phyloP scores from a whole-genome alignment of 2,888 invertebrate genomes.

The Axea sp. region DNA sequence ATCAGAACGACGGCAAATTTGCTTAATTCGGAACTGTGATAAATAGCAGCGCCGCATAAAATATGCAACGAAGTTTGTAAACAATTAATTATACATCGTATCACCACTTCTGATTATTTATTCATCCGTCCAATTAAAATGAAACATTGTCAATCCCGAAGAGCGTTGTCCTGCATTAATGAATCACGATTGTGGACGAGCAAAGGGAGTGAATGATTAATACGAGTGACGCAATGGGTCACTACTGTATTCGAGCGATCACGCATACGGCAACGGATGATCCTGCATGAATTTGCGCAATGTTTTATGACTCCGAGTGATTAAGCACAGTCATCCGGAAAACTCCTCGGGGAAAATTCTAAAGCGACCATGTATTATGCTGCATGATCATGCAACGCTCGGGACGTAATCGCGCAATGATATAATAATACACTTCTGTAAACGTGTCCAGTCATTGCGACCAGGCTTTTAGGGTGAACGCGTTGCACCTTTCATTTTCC shows the following conservation, averaged over 20 bases:
- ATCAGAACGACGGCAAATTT: too few relatives aligned
- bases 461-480: slow-evolving; percentile 31
- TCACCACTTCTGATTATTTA: too few relatives aligned
- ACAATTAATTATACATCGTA: too few relatives aligned
- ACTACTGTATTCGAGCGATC: slow-evolving; percentile 21
- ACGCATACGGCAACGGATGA: slow-evolving; percentile 32
- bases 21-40: too few relatives aligned
- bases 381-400: slow-evolving; percentile 37
- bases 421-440: slow-evolving; percentile 36
- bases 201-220: slow-evolving; percentile 30
- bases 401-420: slow-evolving; percentile 23
- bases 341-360: slow-evolving; percentile 30
- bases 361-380: slow-evolving; percentile 37
- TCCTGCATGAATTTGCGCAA: slow-evolving; percentile 48
- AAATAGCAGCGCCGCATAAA: too few relatives aligned
- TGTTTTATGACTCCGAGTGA: slow-evolving; percentile 12
- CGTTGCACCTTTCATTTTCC: slow-evolving; percentile 10
- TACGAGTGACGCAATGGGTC: slow-evolving; percentile 31
- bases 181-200: slow-evolving; percentile 4
- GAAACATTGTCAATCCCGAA: not conserved
- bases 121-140: too few relatives aligned
- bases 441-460: slow-evolving; percentile 34
- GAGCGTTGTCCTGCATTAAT: slow-evolving; percentile 10
- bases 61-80: too few relatives aligned
- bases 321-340: slow-evolving; percentile 35